These are phyloP conservation scores for Bombus confusus DNA, from an alignment of 1,140 invertebrate species.

Conservation along the genomic window DNA sequence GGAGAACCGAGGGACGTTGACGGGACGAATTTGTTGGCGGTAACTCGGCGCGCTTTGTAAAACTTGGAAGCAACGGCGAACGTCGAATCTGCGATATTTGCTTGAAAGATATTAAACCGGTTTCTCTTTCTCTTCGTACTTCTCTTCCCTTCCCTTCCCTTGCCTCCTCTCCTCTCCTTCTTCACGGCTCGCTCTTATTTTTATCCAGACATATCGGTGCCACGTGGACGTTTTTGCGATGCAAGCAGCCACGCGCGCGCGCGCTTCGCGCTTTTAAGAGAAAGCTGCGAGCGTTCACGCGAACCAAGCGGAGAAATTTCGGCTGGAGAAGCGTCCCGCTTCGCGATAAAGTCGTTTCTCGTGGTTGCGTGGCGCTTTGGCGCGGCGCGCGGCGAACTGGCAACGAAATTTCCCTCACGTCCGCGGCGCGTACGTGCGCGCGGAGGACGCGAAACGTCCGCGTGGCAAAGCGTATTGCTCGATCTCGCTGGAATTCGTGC, in stretches of 20 bases:
- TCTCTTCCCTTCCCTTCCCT: not conserved
- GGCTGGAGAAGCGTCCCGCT: slow-evolving; percentile 28
- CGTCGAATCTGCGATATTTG: not conserved
- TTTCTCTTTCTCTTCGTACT: slow-evolving; percentile 4
- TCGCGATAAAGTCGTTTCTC: slow-evolving; percentile 59
- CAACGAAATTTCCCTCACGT: slow-evolving; percentile 56
- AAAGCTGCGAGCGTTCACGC: slow-evolving; percentile 53
- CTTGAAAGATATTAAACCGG: slow-evolving; percentile 20
- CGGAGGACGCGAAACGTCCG: not conserved
- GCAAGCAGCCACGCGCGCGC: too few species aligned
- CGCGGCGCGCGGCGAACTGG: not conserved
- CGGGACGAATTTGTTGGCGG: not conserved
- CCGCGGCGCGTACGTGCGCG: not conserved
- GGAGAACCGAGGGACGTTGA: not conserved
- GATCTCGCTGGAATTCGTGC: not conserved
- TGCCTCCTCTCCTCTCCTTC: not conserved
- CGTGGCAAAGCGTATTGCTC: not conserved
- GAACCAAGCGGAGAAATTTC: slow-evolving; percentile 29
- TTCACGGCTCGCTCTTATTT: slow-evolving; percentile 1
- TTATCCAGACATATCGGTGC: slow-evolving; percentile 36
- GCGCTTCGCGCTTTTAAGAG: slow-evolving; percentile 18
- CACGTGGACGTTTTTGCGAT: not conserved
- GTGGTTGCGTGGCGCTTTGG: not conserved
- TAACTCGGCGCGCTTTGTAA: not conserved
- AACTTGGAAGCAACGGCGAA: not conserved